phyloP scores from a whole-genome alignment of 2,797 vertebrate genomes.

The Galagoides demidoff region DNA sequence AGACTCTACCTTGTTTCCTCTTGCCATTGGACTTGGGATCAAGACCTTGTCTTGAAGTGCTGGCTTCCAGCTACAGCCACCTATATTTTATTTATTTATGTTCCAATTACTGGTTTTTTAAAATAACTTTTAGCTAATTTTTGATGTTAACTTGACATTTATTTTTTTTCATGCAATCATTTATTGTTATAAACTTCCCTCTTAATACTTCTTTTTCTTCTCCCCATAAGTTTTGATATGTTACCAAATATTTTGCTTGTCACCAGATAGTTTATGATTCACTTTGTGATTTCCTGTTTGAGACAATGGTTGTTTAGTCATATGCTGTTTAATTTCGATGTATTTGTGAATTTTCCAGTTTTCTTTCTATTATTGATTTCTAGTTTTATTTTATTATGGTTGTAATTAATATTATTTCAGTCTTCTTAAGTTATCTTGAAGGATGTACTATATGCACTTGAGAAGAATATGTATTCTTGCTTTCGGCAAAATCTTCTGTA shows the following conservation, averaged over 20 bases:
- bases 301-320: background rate
- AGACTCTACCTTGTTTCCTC: background rate
- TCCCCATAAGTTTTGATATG: background rate
- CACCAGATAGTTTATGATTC: background rate
- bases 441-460: background rate
- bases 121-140: background rate
- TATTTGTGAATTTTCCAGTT: background rate
- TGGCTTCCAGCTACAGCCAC: background rate
- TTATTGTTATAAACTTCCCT: background rate
- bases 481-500: background rate
- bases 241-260: background rate
- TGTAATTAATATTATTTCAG: background rate
- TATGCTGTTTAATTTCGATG: background rate
- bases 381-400: background rate
- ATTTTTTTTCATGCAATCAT: background rate
- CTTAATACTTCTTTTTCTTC: background rate
- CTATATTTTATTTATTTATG: slow-evolving; percentile 1
- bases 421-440: background rate
- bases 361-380: background rate
- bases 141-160: background rate
- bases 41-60: background rate
- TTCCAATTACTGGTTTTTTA: background rate
- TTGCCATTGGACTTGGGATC: background rate
- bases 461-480: background rate
- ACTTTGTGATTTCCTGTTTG: background rate